phyloP scores from a whole-genome alignment of 2,888 invertebrate species.

The Acleris emargana region DNA sequence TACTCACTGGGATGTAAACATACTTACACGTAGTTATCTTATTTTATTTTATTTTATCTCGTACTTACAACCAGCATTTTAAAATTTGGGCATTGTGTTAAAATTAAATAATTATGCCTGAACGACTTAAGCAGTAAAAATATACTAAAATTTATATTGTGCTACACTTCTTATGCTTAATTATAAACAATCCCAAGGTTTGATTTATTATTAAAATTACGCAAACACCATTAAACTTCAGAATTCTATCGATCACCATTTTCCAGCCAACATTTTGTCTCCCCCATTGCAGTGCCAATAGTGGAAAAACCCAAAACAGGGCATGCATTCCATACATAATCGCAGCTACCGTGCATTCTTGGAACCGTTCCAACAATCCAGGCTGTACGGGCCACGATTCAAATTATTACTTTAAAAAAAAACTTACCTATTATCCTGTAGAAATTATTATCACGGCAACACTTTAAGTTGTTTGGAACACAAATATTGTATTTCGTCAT shows the following conservation, averaged over 20 bases:
- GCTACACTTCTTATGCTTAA: too few species aligned
- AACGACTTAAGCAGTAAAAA: too few species aligned
- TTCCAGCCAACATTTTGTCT: neutral
- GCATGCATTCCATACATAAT: conserved; percentile 1
- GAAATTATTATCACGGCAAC: conserved; percentile 72
- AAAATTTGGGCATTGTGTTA: too few species aligned
- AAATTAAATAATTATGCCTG: too few species aligned
- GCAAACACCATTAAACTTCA: neutral
- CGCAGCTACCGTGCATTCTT: conserved; percentile 5
- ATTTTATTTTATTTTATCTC: too few species aligned
- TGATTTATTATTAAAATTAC: neutral
- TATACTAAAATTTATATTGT: too few species aligned
- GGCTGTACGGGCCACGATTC: conserved; percentile 1
- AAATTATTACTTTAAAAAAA: conserved; percentile 7
- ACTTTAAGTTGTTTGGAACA: conserved; percentile 57
- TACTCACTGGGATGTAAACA: too few species aligned
- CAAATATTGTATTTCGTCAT: conserved; percentile 72
- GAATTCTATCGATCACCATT: neutral
- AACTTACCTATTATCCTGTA: conserved; percentile 69
- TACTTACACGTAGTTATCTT: too few species aligned
- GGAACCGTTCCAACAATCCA: conserved; percentile 14
- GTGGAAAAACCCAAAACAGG: conserved; percentile 27
- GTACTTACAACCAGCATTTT: too few species aligned
- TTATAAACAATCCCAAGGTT: neutral
- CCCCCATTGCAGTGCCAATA: conserved; percentile 15